These are phyloP conservation scores for Clistopyga incitator DNA, from an alignment of 2,888 invertebrate species.

Conservation along the genomic window DNA sequence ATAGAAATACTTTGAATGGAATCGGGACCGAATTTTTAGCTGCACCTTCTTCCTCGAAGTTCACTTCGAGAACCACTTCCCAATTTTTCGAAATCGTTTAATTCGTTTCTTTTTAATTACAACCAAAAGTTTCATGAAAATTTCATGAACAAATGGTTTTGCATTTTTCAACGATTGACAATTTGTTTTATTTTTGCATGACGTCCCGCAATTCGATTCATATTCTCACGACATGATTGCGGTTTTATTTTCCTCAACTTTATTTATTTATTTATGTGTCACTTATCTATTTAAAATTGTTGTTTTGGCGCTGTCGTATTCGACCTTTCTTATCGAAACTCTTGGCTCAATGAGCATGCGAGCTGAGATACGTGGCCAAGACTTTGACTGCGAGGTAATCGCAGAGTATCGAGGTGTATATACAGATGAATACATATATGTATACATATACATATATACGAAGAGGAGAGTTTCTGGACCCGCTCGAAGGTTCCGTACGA, in stretches of 20 bases:
- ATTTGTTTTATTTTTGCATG: neutral
- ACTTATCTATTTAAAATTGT: too few relatives aligned
- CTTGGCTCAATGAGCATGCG: conserved; percentile 38
- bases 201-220: conserved; percentile 4
- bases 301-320: conserved; percentile 19
- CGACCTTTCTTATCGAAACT: conserved; percentile 40
- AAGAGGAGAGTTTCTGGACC: conserved; percentile 37
- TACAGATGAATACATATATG: conserved; percentile 12
- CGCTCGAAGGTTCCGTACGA: conserved; percentile 34
- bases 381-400: conserved; percentile 68
- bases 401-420: conserved; percentile 68
- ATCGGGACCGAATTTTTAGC: too few relatives aligned
- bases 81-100: too few relatives aligned
- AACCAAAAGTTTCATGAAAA: too few relatives aligned
- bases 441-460: conserved; percentile 55
- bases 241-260: conserved; percentile 8
- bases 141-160: neutral
- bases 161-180: neutral
- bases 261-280: too few relatives aligned
- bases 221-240: conserved; percentile 41
- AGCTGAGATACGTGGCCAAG: conserved; percentile 17
- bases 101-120: too few relatives aligned
- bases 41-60: too few relatives aligned
- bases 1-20: too few relatives aligned
- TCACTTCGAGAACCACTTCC: too few relatives aligned